Conservation (phyloP, 1,140 invertebrate genomes). For the Sarcophaga bullata region DNA sequence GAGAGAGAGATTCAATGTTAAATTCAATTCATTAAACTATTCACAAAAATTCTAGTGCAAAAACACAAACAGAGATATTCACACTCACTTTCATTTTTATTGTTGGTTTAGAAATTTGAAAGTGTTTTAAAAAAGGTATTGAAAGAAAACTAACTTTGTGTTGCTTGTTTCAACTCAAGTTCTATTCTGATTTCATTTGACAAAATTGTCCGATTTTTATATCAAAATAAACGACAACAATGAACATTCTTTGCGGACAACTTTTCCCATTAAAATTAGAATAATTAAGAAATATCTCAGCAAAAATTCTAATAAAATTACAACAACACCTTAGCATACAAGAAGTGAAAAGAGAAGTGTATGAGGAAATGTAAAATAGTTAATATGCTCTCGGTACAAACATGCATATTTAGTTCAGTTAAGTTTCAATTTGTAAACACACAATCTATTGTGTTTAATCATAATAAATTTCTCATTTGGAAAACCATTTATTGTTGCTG, state of each 20-base stretch:
- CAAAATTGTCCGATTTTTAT: neutral
- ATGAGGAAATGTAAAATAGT: no score
- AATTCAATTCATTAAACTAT: neutral
- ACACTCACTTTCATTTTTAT: slow-evolving; percentile 25
- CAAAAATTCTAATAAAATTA: no score
- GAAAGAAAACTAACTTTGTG: neutral
- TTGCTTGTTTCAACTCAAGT: neutral
- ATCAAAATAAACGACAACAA: neutral
- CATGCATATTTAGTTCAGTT: no score
- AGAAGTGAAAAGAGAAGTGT: no score
- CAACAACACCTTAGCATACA: no score
- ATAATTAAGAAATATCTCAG: neutral
- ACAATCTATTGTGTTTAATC: no score
- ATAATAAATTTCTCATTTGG: no score
- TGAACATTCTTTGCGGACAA: neutral
- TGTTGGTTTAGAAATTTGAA: neutral
- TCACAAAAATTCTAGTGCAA: neutral
- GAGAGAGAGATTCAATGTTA: neutral
- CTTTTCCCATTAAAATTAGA: neutral
- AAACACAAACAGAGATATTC: neutral
- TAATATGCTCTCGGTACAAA: no score
- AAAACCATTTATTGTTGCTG: no score
- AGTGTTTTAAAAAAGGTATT: neutral
- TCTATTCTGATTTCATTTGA: neutral
- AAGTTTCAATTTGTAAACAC: no score